Base-by-base conservation (phyloP, 1,140 invertebrate species). In the Apis mellifera region DNA sequence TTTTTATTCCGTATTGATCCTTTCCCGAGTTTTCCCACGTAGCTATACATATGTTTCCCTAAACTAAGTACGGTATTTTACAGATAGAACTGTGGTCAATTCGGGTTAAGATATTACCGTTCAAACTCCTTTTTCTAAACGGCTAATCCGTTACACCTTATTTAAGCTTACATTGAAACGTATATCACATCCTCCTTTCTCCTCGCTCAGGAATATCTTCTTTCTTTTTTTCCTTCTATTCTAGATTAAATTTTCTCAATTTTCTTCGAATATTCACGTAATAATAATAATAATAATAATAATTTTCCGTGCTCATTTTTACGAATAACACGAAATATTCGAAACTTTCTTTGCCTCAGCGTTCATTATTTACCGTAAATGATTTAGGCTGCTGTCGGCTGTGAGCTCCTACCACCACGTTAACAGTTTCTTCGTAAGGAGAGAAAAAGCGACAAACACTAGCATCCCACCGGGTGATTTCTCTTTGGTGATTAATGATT, bases 401-500 rank as follows among this genome's bases (percentile, higher is more conserved):
- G n/a, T n/a, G 26, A 60, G 23, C 15, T 54, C 64, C 42, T 21
- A 55, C 55, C 32, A 42, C 32, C 1, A 42, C 32, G 32, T 5
- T 42, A 42, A 42, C 32, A 23, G 52, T 59, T 79, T 57, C 54
- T 72, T 59, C 23, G 13, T 42, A 12, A 21, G 21, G 2, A 0
- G 62, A 73, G 80, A 62, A 70, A 75, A 84, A 65, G 62, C 76
- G 68, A 78, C 60, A 68, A 84, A 70, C 70, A 48, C 62, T 74
- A 60, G 21, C 69, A 32, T 59, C 54, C 23, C 21, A 19, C 77
- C 59, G 42, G 70, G 82, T 68, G 78, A 84, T 81, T 84, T 84
- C 71, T 90, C 89, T 88, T 62, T 59, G 75, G 92, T 93, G 92
- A 93, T 93, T 93, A 93, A 93, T 93, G 92, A 92, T 93, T 92